Base-by-base conservation (phyloP, 2,797 vertebrate species). In the Manis javanica region DNA sequence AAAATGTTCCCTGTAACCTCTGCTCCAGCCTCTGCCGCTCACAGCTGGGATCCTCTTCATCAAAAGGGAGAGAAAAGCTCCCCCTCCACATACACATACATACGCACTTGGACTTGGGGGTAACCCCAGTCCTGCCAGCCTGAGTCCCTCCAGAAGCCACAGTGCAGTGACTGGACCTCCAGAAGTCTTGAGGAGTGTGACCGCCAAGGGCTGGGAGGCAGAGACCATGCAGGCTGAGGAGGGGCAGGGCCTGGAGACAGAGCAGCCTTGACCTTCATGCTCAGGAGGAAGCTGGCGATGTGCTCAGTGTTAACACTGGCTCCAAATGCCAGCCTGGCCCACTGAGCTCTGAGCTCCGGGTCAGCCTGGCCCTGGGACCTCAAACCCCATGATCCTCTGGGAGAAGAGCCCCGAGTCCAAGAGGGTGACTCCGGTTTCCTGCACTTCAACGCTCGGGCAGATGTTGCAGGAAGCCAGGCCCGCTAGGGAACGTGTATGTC, bases 401-500 rank as follows among this genome's bases (percentile, higher is more conserved):
- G 81, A 61, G 72, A 85, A 63, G 34, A 85, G 29, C 34, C 34
- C 34, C 0, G 0, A 51, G n/a, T 53, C 61, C 13, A 10, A 85
- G 34, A 61, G 29, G 53, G 15, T 42, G 23, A 23, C 11, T 31
- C 10, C 3, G 61, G 1, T 7, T 6, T 34, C 42, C 51, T 46
- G 49, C 12, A 23, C 14, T 16, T 21, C 53, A 13, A 34, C 53
- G 53, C 13, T 31, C 51, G 68, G 83, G 18, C 37, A 2, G 24
- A 31, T 0, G 7, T 8, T 19, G 29, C 1, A n/a, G n/a, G 29
- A 18, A 29, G 64, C 16, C 42, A 2, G 26, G 18, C 61, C 11
- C 15, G 3, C 53, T 37, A 46, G 39, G 39, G 34, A n/a, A 14
- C 7, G 3, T 5, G 2, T 5, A 0, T 1, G 21, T 46, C 66